These are phyloP conservation scores for Polypedilum vanderplanki DNA, from an alignment of 1,140 invertebrate species.

Conservation along the genomic window DNA sequence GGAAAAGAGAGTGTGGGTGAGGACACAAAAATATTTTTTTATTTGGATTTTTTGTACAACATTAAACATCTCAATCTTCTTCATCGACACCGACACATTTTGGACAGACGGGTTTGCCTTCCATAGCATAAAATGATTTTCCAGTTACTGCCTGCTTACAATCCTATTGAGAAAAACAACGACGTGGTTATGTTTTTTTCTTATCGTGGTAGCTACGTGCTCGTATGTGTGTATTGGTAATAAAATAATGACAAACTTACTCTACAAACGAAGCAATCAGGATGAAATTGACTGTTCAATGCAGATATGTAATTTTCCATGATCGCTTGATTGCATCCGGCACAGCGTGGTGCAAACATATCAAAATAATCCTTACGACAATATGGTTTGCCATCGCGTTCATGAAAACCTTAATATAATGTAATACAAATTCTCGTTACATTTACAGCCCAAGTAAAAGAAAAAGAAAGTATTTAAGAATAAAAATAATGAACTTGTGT, in stretches of 20 bases:
- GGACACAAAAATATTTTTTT: background rate
- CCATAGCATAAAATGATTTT: constrained; percentile 92
- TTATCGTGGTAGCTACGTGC: background rate
- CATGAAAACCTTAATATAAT: constrained; percentile 74
- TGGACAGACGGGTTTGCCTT: constrained; percentile 84
- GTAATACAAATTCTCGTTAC: background rate
- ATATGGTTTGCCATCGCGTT: constrained; percentile 88
- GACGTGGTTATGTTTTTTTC: background rate
- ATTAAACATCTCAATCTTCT: constrained; percentile 58
- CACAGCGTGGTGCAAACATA: constrained; percentile 98
- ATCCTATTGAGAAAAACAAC: constrained; percentile 57
- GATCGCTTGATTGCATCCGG: constrained; percentile 92
- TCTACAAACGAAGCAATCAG: constrained; percentile 98
- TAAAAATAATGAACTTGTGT: background rate
- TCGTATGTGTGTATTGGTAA: constrained; percentile 23
- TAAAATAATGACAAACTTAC: constrained; percentile 55
- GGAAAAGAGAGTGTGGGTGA: too few species aligned
- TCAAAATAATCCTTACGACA: constrained; percentile 95
- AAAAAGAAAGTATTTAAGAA: background rate
- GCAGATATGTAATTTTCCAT: constrained; percentile 99
- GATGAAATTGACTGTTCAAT: constrained; percentile 96
- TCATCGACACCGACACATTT: constrained; percentile 84
- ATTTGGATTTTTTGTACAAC: background rate
- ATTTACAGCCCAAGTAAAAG: background rate
- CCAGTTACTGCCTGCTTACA: constrained; percentile 85